Conservation (phyloP, 2,797 vertebrate species). For the Phrynocephalus guinanensis region DNA sequence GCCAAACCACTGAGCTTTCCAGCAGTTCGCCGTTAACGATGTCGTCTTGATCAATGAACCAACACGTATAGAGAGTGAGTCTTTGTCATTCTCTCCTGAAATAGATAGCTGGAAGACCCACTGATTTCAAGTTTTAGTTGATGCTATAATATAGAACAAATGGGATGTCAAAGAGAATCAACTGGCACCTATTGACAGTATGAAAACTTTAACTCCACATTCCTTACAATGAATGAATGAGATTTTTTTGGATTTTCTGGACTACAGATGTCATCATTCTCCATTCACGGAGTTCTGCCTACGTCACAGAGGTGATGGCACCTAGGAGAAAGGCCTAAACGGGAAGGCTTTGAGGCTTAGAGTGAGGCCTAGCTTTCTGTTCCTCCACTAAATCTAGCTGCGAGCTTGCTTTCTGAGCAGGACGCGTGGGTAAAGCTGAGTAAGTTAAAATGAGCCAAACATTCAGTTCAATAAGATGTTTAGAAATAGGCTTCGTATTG, state of each 20-base stretch:
- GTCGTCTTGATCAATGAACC: neutral
- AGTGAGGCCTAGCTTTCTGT: no score
- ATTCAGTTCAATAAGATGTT: neutral
- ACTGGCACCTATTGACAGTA: neutral
- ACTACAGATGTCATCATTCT: no score
- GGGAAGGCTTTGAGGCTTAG: no score
- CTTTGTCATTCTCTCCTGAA: neutral
- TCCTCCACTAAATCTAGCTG: no score
- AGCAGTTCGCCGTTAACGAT: no score
- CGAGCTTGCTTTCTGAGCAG: no score
- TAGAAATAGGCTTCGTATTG: neutral
- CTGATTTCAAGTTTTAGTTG: neutral
- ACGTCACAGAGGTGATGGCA: no score
- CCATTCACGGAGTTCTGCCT: no score
- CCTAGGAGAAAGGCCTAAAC: no score
- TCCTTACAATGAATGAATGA: no score
- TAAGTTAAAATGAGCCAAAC: slow-evolving; percentile 22
- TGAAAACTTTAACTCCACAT: neutral
- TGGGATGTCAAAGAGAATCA: neutral
- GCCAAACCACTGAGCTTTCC: no score
- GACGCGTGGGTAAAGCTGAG: neutral
- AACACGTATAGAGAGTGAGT: neutral
- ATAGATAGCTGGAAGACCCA: neutral
- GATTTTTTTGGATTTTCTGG: no score
- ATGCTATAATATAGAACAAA: neutral